phyloP scores from a whole-genome alignment of 1,140 invertebrate genomes.

The Monochamus saltuarius region DNA sequence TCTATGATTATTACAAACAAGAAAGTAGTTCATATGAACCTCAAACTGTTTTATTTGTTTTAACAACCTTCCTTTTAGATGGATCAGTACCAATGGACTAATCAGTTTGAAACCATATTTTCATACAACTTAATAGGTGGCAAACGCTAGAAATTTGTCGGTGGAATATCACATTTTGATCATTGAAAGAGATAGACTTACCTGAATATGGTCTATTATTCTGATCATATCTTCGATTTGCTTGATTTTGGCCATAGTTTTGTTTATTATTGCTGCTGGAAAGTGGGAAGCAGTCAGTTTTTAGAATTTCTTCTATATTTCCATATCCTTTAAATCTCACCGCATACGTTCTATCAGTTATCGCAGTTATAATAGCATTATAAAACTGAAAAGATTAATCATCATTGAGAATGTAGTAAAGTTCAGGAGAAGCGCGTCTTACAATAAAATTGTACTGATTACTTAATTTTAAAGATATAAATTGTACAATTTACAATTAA shows the following conservation, averaged over 20 bases:
- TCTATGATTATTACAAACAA: too few species aligned
- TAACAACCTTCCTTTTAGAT: too few species aligned
- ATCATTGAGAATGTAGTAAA: too few species aligned
- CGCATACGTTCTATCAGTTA: constrained; percentile 77
- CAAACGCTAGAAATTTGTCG: too few species aligned
- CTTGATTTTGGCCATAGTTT: constrained; percentile 20
- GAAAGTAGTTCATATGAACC: too few species aligned
- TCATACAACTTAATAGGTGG: neutral
- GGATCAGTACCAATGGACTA: too few species aligned
- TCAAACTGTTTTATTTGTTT: too few species aligned
- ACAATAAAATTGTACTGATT: too few species aligned
- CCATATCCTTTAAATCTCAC: constrained; percentile 85
- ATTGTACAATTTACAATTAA: too few species aligned
- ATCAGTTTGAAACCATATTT: too few species aligned
- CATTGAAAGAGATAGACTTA: neutral
- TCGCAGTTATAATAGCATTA: constrained; percentile 76
- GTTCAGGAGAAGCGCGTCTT: too few species aligned
- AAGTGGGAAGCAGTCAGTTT: constrained; percentile 70
- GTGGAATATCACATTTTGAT: neutral
- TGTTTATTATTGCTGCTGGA: constrained; percentile 18
- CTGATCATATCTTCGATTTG: constrained; percentile 20
- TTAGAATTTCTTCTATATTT: constrained; percentile 85
- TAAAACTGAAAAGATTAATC: constrained; percentile 72
- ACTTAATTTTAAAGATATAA: too few species aligned
- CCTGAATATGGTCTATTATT: constrained; percentile 22